Evolutionary conservation across 2,888 invertebrate species (phyloP).

Genomic region (Drosophila dives): DNA sequence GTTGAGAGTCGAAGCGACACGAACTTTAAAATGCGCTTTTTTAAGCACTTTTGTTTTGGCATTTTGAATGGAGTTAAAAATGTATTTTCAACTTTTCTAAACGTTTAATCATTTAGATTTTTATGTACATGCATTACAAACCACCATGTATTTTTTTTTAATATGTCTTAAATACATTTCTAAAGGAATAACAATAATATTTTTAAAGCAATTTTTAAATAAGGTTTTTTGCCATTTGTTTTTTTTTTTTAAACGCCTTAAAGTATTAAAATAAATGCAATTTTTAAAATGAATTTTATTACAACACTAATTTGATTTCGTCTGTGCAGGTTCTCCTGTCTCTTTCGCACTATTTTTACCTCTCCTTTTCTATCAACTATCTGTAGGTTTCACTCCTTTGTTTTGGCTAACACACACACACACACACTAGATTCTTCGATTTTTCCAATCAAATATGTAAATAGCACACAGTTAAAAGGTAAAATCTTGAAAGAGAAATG

Average conservation of each 20-base stretch:
- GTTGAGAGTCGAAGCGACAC: constrained; percentile 15
- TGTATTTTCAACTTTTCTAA: background rate
- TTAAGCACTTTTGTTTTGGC: background rate
- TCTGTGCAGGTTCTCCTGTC: background rate
- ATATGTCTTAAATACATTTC: background rate
- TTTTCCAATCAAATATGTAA: constrained; percentile 78
- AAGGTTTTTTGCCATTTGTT: background rate
- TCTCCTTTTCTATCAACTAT: background rate
- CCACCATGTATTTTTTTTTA: background rate
- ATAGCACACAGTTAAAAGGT: constrained; percentile 48
- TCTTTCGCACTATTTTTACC: background rate
- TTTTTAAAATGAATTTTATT: constrained; percentile 65
- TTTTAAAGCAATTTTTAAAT: background rate
- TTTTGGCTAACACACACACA: background rate
- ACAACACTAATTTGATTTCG: constrained; percentile 70
- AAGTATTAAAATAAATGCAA: constrained; percentile 38
- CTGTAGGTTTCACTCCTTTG: background rate
- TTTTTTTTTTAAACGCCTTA: background rate
- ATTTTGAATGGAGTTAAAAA: background rate
- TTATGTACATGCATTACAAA: background rate
- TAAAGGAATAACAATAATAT: background rate
- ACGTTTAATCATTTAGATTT: background rate
- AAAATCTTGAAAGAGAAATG: constrained; percentile 68
- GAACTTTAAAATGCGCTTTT: constrained; percentile 21
- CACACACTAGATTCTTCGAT: constrained; percentile 16